Percentiles rank a stretch among this genome's conserved stretches.
Conservation (phyloP, 2,797 vertebrate species). For the Acrossocheilus fasciatus region DNA sequence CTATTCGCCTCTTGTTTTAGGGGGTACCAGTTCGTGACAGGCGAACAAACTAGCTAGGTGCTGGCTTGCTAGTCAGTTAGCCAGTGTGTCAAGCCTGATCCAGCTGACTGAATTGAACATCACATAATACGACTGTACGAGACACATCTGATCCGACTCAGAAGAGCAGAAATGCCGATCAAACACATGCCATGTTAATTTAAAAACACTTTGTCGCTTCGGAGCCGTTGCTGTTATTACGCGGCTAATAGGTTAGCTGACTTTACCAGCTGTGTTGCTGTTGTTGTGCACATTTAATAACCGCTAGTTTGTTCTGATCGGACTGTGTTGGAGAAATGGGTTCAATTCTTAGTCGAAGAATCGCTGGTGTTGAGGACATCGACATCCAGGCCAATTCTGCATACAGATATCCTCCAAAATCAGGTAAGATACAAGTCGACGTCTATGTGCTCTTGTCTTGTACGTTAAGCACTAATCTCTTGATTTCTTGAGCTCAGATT, state of each 20-base stretch:
- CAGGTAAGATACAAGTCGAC: constrained; percentile 79
- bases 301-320: not conserved
- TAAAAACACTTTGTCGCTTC: not conserved
- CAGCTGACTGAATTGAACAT: not conserved
- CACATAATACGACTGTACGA: not conserved
- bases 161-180: not conserved
- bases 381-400: constrained; percentile 98
- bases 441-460: not conserved
- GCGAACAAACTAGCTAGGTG: not conserved
- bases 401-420: constrained; percentile 97
- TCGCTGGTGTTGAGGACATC: constrained; percentile 97
- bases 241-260: not conserved
- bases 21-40: constrained; percentile 22
- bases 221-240: not conserved
- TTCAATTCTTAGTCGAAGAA: constrained; percentile 93
- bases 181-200: constrained; percentile 6
- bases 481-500: not conserved
- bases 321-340: constrained; percentile 81
- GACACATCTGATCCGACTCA: not conserved
- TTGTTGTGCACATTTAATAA: not conserved
- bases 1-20: not conserved
- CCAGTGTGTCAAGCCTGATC: constrained; percentile 8
- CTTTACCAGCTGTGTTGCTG: not conserved
- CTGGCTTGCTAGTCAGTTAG: constrained; percentile 38
- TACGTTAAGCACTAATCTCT: no score